Base-by-base conservation (phyloP, 2,888 invertebrate genomes). In the Alentia gelatinosa region DNA sequence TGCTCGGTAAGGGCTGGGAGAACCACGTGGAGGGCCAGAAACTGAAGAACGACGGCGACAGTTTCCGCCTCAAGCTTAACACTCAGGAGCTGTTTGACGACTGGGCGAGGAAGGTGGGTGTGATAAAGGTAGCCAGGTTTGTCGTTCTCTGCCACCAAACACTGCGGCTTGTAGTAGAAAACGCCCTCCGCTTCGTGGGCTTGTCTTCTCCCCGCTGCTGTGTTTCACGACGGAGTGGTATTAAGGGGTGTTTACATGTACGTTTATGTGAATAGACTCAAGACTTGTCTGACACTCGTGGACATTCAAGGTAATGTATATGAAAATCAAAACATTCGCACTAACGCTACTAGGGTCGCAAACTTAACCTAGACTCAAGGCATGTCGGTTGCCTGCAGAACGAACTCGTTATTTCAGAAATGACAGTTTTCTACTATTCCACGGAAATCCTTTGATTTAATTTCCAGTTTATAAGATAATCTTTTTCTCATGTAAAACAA, bases 11-110 rank as follows among this genome's bases (percentile, higher is more conserved):
- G 96, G 99, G 99, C 63, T 99, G 99, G 99, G 99, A 99, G 96
- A 98, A 98, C 94, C 99, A 99, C 96, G 98, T 99, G 88, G 99
- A 99, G 96, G 99, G 99, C 19, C 99, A 99, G 96, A 98, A 99
- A 95, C 94, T 96, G 91, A 99, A 99, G 96, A 98, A 98, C 3
- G 99, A 99, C 95, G 99, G 99, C 3, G 99, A 99, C 95, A 99
- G 99, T 96, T 99, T 99, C 96, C 98, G 99, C 26, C 97, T 98
- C 91, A 99, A 99, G 96, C 97, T 99, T 63, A 99, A 99, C 95
- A 99, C 99, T 0, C 98, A 98, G 95, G 98, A 99, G 96, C 98
- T 99, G 86, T 99, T 99, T 96, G 99, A 99, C 95, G 99, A 99
- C 94, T 99, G 99, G 99, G 98, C 98, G 1, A 94, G 95, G 91